Base-by-base conservation (phyloP, 2,888 invertebrate genomes). In the Sylvicola cinctus region DNA sequence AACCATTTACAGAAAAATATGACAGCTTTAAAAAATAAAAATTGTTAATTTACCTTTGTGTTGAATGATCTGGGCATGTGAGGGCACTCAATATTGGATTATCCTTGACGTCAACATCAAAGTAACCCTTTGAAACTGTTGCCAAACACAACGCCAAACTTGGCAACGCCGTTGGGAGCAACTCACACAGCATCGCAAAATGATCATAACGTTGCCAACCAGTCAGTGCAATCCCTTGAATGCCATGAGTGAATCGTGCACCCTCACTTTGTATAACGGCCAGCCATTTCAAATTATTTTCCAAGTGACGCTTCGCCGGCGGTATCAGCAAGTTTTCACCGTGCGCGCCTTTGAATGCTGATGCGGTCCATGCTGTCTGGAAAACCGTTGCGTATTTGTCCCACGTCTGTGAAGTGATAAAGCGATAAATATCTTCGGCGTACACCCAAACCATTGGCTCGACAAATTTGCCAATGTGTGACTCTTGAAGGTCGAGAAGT, bases 381-480 rank as follows among this genome's bases (percentile, higher is more conserved):
- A 78, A 78, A 8, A 74, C 66, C 12, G 67, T 61, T 0, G 70
- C 63, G 43, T 73, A 76, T 42, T 69, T 70, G 44, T 74, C 67
- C 75, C 75, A 77, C 7, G 71, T 60, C 33, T 53, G 52, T 1
- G 55, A 55, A 54, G 62, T 42, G 49, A 65, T 50, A 51, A 63
- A 68, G 23, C 62, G 54, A 47, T 74, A 74, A 34, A 75, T 68
- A 42, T 75, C 74, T 46, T 70, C 73, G 8, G 73, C 72, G 47
- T 81, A 81, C 3, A 77, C 75, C 80, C 81, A 81, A 16, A 80
- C 69, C 77, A 80, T 78, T 1, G 77, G 76, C 46, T 80, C 77
- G 1, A 80, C 76, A 27, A 74, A 56, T 23, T 61, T 58, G 1
- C 74, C 73, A 12, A 80, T 59, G 29, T 67, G 65, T 17, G 65